Evolutionary conservation across 35 echinoderm and acorn worm genomes (phyloP), one percentile per base, ranked within the genome.

Genomic region (Anneissia japonica): DNA sequence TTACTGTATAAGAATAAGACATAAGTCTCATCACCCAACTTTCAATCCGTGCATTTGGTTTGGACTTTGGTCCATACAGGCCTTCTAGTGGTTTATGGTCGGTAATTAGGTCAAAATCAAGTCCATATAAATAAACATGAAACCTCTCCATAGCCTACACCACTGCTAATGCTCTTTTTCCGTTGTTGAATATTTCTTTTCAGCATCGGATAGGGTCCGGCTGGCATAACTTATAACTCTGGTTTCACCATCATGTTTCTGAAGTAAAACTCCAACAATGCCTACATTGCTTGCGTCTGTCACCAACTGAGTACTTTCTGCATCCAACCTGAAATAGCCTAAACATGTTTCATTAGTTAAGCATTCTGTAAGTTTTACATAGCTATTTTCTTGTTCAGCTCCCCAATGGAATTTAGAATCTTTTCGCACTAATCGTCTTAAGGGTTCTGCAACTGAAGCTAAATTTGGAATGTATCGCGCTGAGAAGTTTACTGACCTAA

Each of bases 21-120:
- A 89, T 93, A 14, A 93, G 46, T 81, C 78, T 89, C 30, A 90
- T 46, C 21, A 86, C 76, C 83, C 88, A 86, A 26, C 87, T 76
- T 79, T 94, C 88, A 43, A 87, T 94, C 76, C 88, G 40, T 33
- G 92, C 88, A 79, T 87, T 94, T 30, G 88, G 88, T 37, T 35
- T 37, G 9, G 84, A 72, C 46, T 64, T 91, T 81, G 51, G 26
- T 16, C 87, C 46, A 90, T 90, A 89, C 80, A 93, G 39, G 30
- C 89, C 84, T 78, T 93, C 88, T 11, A 93, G 84, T 80, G 83
- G 92, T 64, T 93, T 93, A 83, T 86, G 92, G 39, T 93, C 88
- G 41, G 92, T 90, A 6, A 89, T 36, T 6, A 93, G n/a, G 39
- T 82, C 83, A 82, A 93, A 90, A 0, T 93, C 77, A 31, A 91